A percentile compares a stretch with the other conserved stretches of the same genome.
These are phyloP conservation scores for Brachycybe producta DNA, from an alignment of 2,888 invertebrate genomes.

Conservation along the genomic window DNA sequence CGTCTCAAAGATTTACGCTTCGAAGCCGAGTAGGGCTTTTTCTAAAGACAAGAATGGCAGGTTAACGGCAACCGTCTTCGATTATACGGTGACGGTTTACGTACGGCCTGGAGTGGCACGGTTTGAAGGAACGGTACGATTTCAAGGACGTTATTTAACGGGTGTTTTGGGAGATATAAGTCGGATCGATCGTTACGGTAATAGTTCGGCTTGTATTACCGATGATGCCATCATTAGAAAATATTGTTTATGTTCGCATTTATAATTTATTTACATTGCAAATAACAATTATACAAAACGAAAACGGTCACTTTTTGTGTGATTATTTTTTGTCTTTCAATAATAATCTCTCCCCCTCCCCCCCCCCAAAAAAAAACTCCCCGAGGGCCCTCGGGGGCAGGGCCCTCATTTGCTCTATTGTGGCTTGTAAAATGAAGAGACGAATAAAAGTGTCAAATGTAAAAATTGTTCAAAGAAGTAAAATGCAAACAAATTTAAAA, in stretches of 20 bases:
- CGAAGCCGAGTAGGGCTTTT: neutral
- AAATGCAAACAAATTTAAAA: too few relatives aligned
- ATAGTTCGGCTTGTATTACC: slow-evolving; percentile 1
- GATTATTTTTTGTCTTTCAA: too few relatives aligned
- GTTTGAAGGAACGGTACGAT: slow-evolving; percentile 64
- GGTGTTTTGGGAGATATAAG: neutral
- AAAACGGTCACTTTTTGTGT: too few relatives aligned
- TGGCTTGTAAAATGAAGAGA: too few relatives aligned
- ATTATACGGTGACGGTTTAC: slow-evolving; percentile 43
- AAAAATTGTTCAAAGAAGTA: too few relatives aligned
- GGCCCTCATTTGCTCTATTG: too few relatives aligned
- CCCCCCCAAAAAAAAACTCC: too few relatives aligned
- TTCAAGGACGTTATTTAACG: neutral
- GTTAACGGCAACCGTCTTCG: neutral
- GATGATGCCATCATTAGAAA: neutral
- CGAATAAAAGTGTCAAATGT: too few relatives aligned
- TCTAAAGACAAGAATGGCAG: neutral
- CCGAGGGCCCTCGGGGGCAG: too few relatives aligned
- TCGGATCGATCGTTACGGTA: neutral
- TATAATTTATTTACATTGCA: too few relatives aligned
- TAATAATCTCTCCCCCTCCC: too few relatives aligned
- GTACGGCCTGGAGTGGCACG: slow-evolving; percentile 54
- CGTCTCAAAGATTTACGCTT: neutral
- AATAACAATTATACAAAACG: too few relatives aligned
- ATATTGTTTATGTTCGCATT: slow-evolving; percentile 8